A percentile compares a stretch with the other conserved stretches of the same genome.
Conservation (phyloP, 2,888 invertebrate species). For the Opisthograptis luteolata region DNA sequence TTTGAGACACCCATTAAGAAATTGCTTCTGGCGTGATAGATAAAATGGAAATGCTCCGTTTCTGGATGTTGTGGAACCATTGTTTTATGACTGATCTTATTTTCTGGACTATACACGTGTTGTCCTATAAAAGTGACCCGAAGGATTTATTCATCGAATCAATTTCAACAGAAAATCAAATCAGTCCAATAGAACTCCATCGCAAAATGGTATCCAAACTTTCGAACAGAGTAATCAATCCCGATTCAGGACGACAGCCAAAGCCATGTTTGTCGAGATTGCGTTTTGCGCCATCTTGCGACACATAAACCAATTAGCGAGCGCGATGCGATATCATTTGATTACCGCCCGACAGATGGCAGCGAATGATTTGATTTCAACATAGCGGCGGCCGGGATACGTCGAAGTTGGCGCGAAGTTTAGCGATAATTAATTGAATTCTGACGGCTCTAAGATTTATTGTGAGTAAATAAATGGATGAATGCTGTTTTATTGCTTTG, state of each 20-base stretch:
- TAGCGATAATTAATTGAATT: conserved; percentile 72
- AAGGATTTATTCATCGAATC: neutral
- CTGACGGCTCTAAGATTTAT: conserved; percentile 70
- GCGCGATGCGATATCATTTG: conserved; percentile 74
- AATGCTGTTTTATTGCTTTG: conserved; percentile 51
- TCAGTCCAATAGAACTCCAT: neutral
- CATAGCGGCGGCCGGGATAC: conserved; percentile 52
- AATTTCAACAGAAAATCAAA: neutral
- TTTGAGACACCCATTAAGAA: no score
- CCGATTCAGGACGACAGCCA: conserved; percentile 13
- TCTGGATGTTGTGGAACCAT: no score
- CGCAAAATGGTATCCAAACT: neutral
- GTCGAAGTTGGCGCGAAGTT: conserved; percentile 59
- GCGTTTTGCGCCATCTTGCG: conserved; percentile 56
- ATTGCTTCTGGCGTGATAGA: no score
- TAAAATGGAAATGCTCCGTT: no score
- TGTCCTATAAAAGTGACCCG: no score
- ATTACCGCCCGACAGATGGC: conserved; percentile 74
- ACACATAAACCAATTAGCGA: conserved; percentile 70
- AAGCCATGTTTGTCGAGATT: conserved; percentile 13
- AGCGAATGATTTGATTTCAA: conserved; percentile 64
- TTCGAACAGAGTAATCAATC: conserved; percentile 9
- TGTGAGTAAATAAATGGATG: conserved; percentile 61
- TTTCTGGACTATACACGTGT: no score
- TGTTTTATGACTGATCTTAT: no score